Base-by-base conservation (phyloP, 2,888 invertebrate genomes). In the Hypomecis atomaria region DNA sequence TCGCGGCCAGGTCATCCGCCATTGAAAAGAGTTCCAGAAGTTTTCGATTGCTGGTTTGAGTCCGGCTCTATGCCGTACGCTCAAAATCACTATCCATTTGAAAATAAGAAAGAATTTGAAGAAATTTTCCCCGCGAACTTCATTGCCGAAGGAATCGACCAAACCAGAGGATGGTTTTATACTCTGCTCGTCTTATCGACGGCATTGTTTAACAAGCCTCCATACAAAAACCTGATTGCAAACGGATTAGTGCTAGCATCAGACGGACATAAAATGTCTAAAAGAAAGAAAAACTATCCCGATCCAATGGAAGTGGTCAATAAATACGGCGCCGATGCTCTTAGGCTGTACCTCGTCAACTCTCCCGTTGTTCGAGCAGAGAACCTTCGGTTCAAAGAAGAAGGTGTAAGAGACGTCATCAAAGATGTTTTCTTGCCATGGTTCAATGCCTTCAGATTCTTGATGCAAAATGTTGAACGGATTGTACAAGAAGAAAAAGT, bases 11-110 rank as follows among this genome's bases (percentile, higher is more conserved):
- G 98, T 6, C 94, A 96, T 63, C 97, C 98, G 4, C 96, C 97
- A 9, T 89, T 99, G 38, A 95, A 94, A 69, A 94, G 99, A 59
- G 96, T 99, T 5, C 83, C 96, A 0, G 99, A 99, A 89, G 99
- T 99, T 0, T 99, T 99, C 88, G 99, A 99, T 88, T 99, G 99
- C 85, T 99, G 99, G 99, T 99, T 99, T 89, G 99, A 99, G 86
- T 99, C 99, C 0, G 99, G 99, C 5, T 98, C 98, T 23, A 99
- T 99, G 99, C 99, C 99, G 0, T 99, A 99, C 81, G 99, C 98
- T 0, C 98, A 99, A 84, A 94, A 95, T 75, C 99, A 99, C 89
- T 99, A 97, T 86, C 99, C 99, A 0, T 99, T 99, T 87, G 98
- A 99, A 85, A 96, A 96, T 78, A 94, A 94, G 72, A 96, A 96